These are phyloP conservation scores for Choloepus hoffmanni DNA, from an alignment of 2,113 vertebrate species.

Conservation along the genomic window DNA sequence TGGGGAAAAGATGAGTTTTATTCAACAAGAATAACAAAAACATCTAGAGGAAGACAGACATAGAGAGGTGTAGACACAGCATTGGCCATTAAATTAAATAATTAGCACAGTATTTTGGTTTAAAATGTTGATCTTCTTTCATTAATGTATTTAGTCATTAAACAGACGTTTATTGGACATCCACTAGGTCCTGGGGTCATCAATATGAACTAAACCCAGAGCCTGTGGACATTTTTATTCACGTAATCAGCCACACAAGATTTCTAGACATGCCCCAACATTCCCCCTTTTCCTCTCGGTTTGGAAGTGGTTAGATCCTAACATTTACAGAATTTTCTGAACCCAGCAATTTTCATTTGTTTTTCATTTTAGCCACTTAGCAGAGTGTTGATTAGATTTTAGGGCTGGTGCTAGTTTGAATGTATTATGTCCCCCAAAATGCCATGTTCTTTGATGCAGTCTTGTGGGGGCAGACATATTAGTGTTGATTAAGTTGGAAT, in stretches of 20 bases:
- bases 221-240: not conserved
- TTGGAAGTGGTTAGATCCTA: not conserved
- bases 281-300: not conserved
- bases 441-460: too few relatives aligned
- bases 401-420: too few relatives aligned
- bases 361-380: constrained; percentile 10
- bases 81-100: not conserved
- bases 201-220: not conserved
- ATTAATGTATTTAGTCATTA: not conserved
- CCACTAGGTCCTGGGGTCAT: not conserved
- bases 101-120: not conserved
- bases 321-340: constrained; percentile 12
- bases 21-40: not conserved
- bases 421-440: too few relatives aligned
- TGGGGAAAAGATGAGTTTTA: constrained; percentile 35
- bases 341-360: too few relatives aligned
- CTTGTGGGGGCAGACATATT: too few relatives aligned
- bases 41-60: not conserved
- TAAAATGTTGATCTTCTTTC: not conserved
- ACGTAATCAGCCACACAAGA: not conserved
- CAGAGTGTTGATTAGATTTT: not conserved
- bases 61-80: not conserved
- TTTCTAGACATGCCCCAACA: not conserved
- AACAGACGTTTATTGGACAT: not conserved
- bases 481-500: too few relatives aligned